Percentiles rank a stretch among this genome's conserved stretches.
phyloP scores from a whole-genome alignment of 2,113 vertebrate genomes.

The Motacilla tschutschensis region DNA sequence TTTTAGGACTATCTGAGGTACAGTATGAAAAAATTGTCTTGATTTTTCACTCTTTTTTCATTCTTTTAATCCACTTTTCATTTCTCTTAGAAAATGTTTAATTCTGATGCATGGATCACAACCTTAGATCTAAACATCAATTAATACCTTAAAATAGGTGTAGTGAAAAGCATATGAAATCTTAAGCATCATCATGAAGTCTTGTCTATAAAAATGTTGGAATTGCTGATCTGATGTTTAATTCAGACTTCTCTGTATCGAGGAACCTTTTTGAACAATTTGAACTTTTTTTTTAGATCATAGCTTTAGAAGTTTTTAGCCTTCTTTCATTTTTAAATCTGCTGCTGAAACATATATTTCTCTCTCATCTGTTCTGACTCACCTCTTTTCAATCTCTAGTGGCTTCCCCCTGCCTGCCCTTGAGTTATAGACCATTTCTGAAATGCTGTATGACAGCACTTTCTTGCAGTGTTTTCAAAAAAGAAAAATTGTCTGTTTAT shows the following conservation, averaged over 20 bases:
- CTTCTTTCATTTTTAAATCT: background rate
- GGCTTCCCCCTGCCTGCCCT: slow-evolving; percentile 28
- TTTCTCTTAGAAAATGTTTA: background rate
- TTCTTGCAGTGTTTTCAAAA: slow-evolving; percentile 17
- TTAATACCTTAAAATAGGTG: background rate
- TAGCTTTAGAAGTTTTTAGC: background rate
- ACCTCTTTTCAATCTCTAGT: slow-evolving; percentile 31
- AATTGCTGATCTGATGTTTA: background rate
- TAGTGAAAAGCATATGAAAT: background rate
- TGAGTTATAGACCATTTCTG: slow-evolving; percentile 43
- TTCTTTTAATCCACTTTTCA: background rate
- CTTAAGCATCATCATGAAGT: background rate
- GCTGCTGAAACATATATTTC: slow-evolving; percentile 20
- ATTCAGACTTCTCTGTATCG: background rate
- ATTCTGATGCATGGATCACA: background rate
- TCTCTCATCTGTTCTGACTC: slow-evolving; percentile 31
- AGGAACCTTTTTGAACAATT: background rate
- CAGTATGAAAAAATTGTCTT: accelerated
- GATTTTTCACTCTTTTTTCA: background rate
- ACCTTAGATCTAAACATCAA: background rate
- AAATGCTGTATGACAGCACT: slow-evolving; percentile 24
- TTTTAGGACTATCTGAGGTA: background rate
- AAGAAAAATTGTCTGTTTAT: slow-evolving; percentile 36
- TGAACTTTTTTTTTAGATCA: background rate
- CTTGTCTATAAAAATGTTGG: background rate